Base-by-base conservation (phyloP, 2,797 vertebrate species). In the Ispidina lecontei region DNA sequence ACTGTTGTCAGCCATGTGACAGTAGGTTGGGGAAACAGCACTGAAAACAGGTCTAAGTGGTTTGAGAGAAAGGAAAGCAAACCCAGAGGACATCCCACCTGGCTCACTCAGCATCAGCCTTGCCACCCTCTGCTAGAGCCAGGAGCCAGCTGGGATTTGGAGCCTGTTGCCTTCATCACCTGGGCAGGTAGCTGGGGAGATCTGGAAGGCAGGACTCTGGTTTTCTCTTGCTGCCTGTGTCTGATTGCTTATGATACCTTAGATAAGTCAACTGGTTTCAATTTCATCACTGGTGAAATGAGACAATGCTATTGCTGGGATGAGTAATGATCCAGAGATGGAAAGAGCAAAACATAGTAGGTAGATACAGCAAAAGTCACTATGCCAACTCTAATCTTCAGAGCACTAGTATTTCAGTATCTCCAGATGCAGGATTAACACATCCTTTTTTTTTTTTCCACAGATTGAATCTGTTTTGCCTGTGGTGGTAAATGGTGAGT, bases 91-190 rank as follows among this genome's bases (percentile, higher is more conserved):
- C 5, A 67, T 51, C 25, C 77, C 62, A 33, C 9, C 5, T 1
- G 3, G 1, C 43, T 64, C 10, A 51, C 29, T 70, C 60, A 46
- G 39, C 62, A 67, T 22, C 62, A 35, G 12, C 28, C n/a, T 78
- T 46, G 51, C 43, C 16, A 6, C 0, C 2, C 8, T 10, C 11
- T 4, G 4, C 11, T 10, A 0, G n/a, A 52, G 29, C 23, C 62
- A 35, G 35, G 31, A 75, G 12, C 44, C 2, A 2, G 7, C 25
- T 1, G 8, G 63, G n/a, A 41, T 60, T 37, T 2, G 19, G 35
- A 43, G 39, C 26, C 63, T 41, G 4, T 43, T 51, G 63, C 23
- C 51, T 92, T 72, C 31, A 11, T 18, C 46, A 49, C 10, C 21
- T 22, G 11, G 14, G 2, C 22, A 11, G 18, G 14, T 1, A 33